A percentile compares a stretch with the other conserved stretches of the same genome.
Evolutionary conservation across 1,140 invertebrate genomes (phyloP).

Genomic region (Octopus sinensis): DNA sequence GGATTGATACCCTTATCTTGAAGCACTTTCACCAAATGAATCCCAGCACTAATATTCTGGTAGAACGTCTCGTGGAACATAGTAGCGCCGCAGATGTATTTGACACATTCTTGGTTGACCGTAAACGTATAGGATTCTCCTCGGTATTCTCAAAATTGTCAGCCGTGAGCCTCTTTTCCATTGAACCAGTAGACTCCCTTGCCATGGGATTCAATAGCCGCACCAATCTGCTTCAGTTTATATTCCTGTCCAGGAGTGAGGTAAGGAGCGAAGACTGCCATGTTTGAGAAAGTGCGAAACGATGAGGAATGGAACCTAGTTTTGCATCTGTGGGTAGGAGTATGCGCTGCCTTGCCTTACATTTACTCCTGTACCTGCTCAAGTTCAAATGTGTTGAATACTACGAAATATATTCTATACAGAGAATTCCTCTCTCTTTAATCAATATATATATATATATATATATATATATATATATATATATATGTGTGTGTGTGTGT

Average conservation of each 20-base stretch:
- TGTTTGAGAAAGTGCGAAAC: too few species aligned
- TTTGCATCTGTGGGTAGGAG: too few species aligned
- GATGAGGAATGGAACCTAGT: too few species aligned
- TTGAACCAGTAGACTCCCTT: slow-evolving; percentile 68
- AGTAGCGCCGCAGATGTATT: slow-evolving; percentile 62
- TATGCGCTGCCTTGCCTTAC: too few species aligned
- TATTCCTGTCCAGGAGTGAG: slow-evolving; percentile 81
- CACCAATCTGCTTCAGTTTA: slow-evolving; percentile 83
- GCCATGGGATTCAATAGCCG: slow-evolving; percentile 84
- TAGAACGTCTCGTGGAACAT: slow-evolving; percentile 93
- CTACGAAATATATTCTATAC: too few species aligned
- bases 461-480: too few species aligned
- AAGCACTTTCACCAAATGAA: slow-evolving; percentile 55
- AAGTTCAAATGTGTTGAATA: too few species aligned
- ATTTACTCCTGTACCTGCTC: too few species aligned
- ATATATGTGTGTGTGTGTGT: too few species aligned
- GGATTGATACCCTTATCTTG: slow-evolving; percentile 60
- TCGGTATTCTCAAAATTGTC: slow-evolving; percentile 65
- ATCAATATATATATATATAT: too few species aligned
- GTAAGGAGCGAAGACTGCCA: slow-evolving; percentile 61
- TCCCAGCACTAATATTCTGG: slow-evolving; percentile 69
- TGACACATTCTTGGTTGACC: slow-evolving; percentile 55
- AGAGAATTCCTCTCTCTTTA: too few species aligned
- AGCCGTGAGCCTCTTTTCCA: slow-evolving; percentile 55
- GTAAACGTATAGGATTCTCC: slow-evolving; percentile 90